These are phyloP conservation scores for Monodelphis domestica DNA, from an alignment of 2,797 vertebrate genomes.

Conservation along the genomic window DNA sequence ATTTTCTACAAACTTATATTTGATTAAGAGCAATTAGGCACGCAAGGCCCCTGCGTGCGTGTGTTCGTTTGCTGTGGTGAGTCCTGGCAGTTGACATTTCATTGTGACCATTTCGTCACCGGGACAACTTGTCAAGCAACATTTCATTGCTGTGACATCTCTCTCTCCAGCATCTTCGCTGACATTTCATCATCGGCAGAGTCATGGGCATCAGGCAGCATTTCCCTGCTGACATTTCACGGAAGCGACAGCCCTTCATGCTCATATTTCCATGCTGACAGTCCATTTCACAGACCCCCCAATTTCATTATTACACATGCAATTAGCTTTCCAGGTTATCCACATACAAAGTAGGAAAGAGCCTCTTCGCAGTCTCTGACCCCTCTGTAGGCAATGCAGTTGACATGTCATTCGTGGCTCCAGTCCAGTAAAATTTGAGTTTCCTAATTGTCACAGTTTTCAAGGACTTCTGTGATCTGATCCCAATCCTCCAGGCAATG, in stretches of 20 bases:
- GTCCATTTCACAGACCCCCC: slow-evolving; percentile 60
- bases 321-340: slow-evolving; percentile 53
- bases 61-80: slow-evolving; percentile 28
- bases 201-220: slow-evolving; percentile 5
- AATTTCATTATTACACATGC: slow-evolving; percentile 61
- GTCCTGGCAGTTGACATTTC: slow-evolving; percentile 59
- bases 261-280: slow-evolving; percentile 34
- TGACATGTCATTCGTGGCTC: background rate
- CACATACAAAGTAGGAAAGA: slow-evolving; percentile 16
- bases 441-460: background rate
- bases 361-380: too few species aligned
- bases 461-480: slow-evolving; percentile 5
- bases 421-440: background rate
- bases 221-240: slow-evolving; percentile 52
- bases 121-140: slow-evolving; percentile 53
- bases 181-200: slow-evolving; percentile 65
- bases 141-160: slow-evolving; percentile 50
- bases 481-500: background rate
- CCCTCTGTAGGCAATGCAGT: background rate
- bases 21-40: slow-evolving; percentile 64
- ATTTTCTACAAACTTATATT: slow-evolving; percentile 51
- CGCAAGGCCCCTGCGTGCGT: background rate
- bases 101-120: slow-evolving; percentile 20
- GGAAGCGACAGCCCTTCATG: slow-evolving; percentile 10
- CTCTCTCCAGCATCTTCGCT: slow-evolving; percentile 53